Evolutionary conservation across 1,140 invertebrate species (phyloP).

Genomic region (Penaeus japonicus): DNA sequence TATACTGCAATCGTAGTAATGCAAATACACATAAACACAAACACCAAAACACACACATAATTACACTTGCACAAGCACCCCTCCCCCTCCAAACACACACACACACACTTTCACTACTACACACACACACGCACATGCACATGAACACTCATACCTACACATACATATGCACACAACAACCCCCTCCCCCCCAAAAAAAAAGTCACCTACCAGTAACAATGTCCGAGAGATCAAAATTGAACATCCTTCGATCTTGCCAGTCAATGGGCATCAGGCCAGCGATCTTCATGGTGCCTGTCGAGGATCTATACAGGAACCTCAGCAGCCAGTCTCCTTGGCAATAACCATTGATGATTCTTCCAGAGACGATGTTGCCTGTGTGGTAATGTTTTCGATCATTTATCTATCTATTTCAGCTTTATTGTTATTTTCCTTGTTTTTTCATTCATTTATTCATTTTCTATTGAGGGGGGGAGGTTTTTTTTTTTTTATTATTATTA

Average conservation of each 20-base stretch:
- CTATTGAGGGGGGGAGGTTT: no score
- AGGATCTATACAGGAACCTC: conserved; percentile 74
- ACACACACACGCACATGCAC: neutral
- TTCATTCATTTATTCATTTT: no score
- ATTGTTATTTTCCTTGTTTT: neutral
- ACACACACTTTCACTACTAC: neutral
- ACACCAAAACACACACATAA: neutral
- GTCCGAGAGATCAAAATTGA: conserved; percentile 72
- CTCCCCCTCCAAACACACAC: neutral
- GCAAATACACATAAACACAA: no score
- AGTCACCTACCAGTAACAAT: conserved; percentile 67
- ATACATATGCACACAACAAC: neutral
- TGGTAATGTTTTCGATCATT: no score
- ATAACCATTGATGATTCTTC: conserved; percentile 75
- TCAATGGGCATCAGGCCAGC: conserved; percentile 72
- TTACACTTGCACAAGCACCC: neutral
- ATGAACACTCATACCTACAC: neutral
- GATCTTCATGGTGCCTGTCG: conserved; percentile 70
- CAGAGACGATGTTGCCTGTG: conserved; percentile 69
- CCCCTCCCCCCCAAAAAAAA: neutral
- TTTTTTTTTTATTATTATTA: no score
- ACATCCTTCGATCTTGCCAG: conserved; percentile 69
- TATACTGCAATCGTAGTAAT: no score
- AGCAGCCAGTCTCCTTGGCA: conserved; percentile 75
- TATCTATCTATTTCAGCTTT: neutral